Evolutionary conservation across 2,888 invertebrate genomes (phyloP), one percentile per base, ranked within the genome.

Genomic region (Philopedon plagiatum): DNA sequence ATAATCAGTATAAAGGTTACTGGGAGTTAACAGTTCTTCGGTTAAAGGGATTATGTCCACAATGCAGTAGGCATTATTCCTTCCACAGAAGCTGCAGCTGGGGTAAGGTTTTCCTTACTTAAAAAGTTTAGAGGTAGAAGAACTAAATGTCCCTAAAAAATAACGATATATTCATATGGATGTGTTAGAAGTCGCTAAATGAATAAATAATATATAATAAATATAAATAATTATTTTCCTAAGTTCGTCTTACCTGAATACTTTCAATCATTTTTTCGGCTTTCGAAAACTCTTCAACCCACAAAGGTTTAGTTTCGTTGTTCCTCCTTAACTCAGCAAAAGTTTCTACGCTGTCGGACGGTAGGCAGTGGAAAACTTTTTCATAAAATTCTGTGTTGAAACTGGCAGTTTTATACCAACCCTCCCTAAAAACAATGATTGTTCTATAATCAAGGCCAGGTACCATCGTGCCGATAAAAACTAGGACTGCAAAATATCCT

Each of bases 311-410:
- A 74, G 93, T 91, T 68, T 92, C 91, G 82, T 94, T 93, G 84
- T 93, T 95, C 49, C 90, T 90, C 81, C 90, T 92, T 44, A 98
- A 87, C 77, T 92, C 91, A 0, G 90, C 88, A 85, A 97, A 97
- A 2, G 91, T 91, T 78, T 91, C 91, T 0, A 96, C 92, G 74
- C 88, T 87, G 86, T 99, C 94, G 0, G 94, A 93, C 5, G 99
- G 98, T 79, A 98, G 90, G 76, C 95, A 94, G 80, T 93, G 93
- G 87, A 99, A 99, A 0, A 98, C 94, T 87, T 91, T 87, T 82
- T 98, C 98, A 85, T 93, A 99, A 56, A 97, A 90, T 75, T 92
- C 90, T 0, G 98, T 97, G 83, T 99, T 99, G 37, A 87, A 86
- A 51, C 87, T 89, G 0, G 98, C 96, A 5, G 90, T 93, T 56